Evolutionary conservation across 2,797 vertebrate species (phyloP), one percentile per base, ranked within the genome.

Genomic region (Eulemur rubriventer): DNA sequence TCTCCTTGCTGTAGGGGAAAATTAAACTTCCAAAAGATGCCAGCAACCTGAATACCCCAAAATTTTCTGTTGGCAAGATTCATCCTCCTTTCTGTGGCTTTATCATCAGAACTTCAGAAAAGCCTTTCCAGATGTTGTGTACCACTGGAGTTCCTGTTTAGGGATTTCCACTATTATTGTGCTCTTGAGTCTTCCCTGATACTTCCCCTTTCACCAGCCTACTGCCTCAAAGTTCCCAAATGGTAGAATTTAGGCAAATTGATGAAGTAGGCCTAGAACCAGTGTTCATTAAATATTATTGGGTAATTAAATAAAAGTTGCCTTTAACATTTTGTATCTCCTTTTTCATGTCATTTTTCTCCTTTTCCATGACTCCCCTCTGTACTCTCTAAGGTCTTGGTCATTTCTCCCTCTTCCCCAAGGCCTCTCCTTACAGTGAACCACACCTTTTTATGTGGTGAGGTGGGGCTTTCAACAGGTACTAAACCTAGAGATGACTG

Each of bases 21-120:
- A 96, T 95, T 78, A 84, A 94, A 50, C 69, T 96, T 96, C 89
- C 81, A 57, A 90, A 93, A 97, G 78, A 95, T 92, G 22, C 70
- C 57, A 81, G 72, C 48, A 81, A 33, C 24, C 38, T 16, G 20
- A 92, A 78, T 95, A 82, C 46, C 52, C 7, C 73, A 61, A 67
- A 35, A 85, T 43, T 95, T 95, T 30, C 43, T 26, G 6, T 95
- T 96, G 97, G 90, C 91, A 89, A 46, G 33, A 69, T 83, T 70
- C 30, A 59, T 90, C 26, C 30, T 65, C 81, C 24, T 88, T 82
- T 28, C 46, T 69, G 46, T 28, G 30, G 50, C 7, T 6, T 63
- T 46, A 50, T 65, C 41, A 35, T 61, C 30, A 91, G 94, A 92
- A 92, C n/a, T 69, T 52, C 17, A 26, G 33, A 46, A 65, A 92